Conservation (phyloP, 2,888 invertebrate species). For the Mesorhabditis sp. region DNA sequence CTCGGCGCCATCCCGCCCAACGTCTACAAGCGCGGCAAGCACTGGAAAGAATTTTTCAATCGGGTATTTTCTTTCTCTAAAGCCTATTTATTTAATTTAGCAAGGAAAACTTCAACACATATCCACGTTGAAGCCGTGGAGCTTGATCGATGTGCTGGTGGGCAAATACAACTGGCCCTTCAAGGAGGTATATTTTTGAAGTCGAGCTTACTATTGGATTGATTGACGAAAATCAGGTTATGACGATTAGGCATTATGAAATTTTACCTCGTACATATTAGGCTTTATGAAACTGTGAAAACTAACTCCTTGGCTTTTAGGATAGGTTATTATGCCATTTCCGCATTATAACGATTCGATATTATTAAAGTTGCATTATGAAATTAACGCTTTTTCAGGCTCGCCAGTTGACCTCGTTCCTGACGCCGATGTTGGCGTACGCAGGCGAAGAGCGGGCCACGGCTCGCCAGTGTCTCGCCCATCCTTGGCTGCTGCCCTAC, state of each 20-base stretch:
- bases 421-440: constrained; percentile 93
- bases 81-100: constrained; percentile 22
- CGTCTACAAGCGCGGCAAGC: constrained; percentile 86
- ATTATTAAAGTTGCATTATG: not conserved
- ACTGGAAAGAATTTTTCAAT: constrained; percentile 86
- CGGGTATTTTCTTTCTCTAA: not conserved
- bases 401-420: constrained; percentile 84
- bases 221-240: no score
- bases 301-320: no score
- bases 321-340: no score
- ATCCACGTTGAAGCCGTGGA: constrained; percentile 91
- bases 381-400: constrained; percentile 66
- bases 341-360: no score
- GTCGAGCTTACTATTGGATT: not conserved
- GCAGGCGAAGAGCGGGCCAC: constrained; percentile 78
- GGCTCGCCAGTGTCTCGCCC: constrained; percentile 86
- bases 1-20: constrained; percentile 89
- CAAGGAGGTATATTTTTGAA: constrained; percentile 71
- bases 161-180: constrained; percentile 95
- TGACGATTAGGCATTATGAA: no score
- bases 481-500: constrained; percentile 75
- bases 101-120: constrained; percentile 85
- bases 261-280: no score
- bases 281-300: no score
- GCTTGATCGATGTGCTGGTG: constrained; percentile 83